Evolutionary conservation across 2,888 invertebrate species (phyloP).

Genomic region (Cyrtodaria siliqua): DNA sequence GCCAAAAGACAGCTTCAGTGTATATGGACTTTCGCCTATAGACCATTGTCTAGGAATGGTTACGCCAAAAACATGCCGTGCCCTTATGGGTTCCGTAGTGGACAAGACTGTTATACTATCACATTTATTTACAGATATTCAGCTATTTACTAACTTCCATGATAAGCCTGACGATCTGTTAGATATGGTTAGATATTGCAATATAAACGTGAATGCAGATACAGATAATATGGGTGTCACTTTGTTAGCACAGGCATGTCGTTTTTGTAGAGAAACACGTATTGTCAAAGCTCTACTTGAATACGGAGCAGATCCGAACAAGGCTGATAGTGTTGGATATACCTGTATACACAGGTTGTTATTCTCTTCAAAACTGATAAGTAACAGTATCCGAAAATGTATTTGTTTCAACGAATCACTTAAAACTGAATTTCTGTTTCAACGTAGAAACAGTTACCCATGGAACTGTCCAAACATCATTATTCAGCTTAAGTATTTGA

Average conservation of each 20-base stretch:
- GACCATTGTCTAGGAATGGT: no score
- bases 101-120: no score
- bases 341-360: neutral
- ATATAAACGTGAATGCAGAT: neutral
- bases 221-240: neutral
- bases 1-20: no score
- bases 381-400: neutral
- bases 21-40: no score
- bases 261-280: neutral
- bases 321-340: neutral
- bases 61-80: no score
- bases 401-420: neutral
- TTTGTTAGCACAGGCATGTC: conserved; percentile 2
- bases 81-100: no score
- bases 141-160: no score
- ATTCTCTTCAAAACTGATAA: neutral
- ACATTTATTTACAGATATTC: no score
- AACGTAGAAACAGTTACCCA: neutral
- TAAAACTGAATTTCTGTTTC: neutral
- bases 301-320: conserved; percentile 11
- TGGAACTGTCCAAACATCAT: neutral
- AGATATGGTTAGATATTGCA: neutral
- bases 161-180: no score
- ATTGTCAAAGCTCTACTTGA: neutral
- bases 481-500: neutral